Evolutionary conservation across 2,888 invertebrate species (phyloP).

Genomic region (Abrostola tripartita): DNA sequence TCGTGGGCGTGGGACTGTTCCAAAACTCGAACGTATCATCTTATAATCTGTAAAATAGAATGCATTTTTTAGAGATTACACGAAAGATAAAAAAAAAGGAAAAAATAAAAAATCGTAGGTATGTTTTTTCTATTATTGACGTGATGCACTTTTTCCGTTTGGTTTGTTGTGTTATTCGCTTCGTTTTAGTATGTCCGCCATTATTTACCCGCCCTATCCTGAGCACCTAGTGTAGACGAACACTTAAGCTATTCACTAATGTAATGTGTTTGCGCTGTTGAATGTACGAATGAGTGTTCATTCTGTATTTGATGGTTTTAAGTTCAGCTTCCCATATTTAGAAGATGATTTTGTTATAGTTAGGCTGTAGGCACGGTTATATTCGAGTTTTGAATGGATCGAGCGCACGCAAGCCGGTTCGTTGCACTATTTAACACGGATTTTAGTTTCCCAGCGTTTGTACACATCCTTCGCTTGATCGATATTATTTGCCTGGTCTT

Average conservation of each 20-base stretch:
- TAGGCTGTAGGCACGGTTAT: slow-evolving; percentile 26
- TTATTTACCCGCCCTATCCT: slow-evolving; percentile 75
- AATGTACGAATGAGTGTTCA: slow-evolving; percentile 59
- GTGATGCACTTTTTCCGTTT: slow-evolving; percentile 85
- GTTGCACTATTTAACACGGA: slow-evolving; percentile 36
- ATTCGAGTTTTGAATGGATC: slow-evolving; percentile 32
- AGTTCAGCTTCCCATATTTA: slow-evolving; percentile 33
- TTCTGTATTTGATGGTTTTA: slow-evolving; percentile 37
- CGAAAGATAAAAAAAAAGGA: slow-evolving; percentile 68
- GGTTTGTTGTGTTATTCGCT: slow-evolving; percentile 83
- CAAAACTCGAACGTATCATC: slow-evolving; percentile 70
- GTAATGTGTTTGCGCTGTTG: slow-evolving; percentile 59
- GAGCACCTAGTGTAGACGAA: slow-evolving; percentile 76
- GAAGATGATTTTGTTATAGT: slow-evolving; percentile 31
- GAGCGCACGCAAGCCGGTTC: slow-evolving; percentile 18
- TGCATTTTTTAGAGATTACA: slow-evolving; percentile 81
- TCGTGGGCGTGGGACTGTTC: slow-evolving; percentile 79
- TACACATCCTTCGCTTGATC: slow-evolving; percentile 68
- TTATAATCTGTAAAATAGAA: slow-evolving; percentile 83
- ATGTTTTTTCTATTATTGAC: slow-evolving; percentile 77
- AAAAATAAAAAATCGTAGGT: slow-evolving; percentile 76
- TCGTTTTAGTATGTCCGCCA: slow-evolving; percentile 82
- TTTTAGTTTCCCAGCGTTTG: slow-evolving; percentile 41
- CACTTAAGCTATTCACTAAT: slow-evolving; percentile 56
- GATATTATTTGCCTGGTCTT: slow-evolving; percentile 72